Evolutionary conservation across 2,888 invertebrate genomes (phyloP).

Genomic region (Monoplex corrugatus): DNA sequence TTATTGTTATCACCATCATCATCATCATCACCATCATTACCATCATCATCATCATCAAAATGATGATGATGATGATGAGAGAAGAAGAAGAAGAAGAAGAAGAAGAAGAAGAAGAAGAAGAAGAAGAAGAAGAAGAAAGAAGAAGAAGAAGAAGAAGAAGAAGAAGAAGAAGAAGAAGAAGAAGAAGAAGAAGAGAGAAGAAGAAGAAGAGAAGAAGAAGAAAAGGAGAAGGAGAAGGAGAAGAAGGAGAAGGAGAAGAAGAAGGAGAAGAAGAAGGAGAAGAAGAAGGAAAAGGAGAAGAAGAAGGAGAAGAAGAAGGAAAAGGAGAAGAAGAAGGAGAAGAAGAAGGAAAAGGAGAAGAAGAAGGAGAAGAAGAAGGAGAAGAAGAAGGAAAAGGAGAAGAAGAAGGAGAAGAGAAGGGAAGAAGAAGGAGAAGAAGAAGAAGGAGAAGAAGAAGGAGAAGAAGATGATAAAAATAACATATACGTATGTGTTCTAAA

Average conservation of each 20-base stretch:
- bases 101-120: not conserved
- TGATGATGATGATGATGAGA: too few relatives aligned
- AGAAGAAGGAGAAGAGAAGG: not conserved
- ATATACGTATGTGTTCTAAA: too few relatives aligned
- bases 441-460: not conserved
- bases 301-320: not conserved
- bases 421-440: not conserved
- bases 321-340: not conserved
- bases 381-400: not conserved
- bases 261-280: slow-evolving; percentile 14
- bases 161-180: not conserved
- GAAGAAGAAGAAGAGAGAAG: too few relatives aligned
- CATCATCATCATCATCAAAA: too few relatives aligned
- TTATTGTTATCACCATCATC: too few relatives aligned
- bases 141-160: not conserved
- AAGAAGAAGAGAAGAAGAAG: not conserved
- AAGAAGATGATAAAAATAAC: too few relatives aligned
- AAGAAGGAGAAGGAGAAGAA: not conserved
- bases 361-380: not conserved
- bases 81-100: too few relatives aligned
- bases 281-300: not conserved
- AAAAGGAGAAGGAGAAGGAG: not conserved
- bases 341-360: not conserved
- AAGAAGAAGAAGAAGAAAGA: not conserved
- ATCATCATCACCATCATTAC: too few relatives aligned